Conservation (phyloP, 2,113 vertebrate species). For the Semicossyphus pulcher region DNA sequence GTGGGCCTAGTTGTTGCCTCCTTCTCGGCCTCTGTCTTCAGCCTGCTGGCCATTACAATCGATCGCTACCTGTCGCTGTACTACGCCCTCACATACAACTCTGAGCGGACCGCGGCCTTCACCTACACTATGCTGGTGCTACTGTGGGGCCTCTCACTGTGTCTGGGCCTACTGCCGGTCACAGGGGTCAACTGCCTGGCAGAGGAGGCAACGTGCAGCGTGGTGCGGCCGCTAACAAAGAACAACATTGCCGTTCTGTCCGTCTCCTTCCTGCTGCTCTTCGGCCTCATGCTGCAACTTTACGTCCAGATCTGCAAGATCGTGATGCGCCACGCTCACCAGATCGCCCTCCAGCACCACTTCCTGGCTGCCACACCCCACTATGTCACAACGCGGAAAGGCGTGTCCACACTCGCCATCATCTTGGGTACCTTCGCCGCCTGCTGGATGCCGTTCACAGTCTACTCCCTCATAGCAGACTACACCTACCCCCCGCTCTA, state of each 20-base stretch:
- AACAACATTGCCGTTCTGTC: slow-evolving; percentile 96
- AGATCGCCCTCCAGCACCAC: slow-evolving; percentile 98
- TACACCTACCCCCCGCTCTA: slow-evolving; percentile 98
- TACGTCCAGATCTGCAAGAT: slow-evolving; percentile 99
- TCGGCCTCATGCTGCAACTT: slow-evolving; percentile 98
- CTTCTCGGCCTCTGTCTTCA: slow-evolving; percentile 98
- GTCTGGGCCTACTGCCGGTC: slow-evolving; percentile 93
- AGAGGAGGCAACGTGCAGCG: slow-evolving; percentile 94
- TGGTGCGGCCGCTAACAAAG: slow-evolving; percentile 96
- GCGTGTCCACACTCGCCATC: slow-evolving; percentile 97
- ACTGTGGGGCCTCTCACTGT: slow-evolving; percentile 94
- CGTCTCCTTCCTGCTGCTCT: slow-evolving; percentile 95
- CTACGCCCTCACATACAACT: slow-evolving; percentile 98
- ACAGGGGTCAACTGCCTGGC: slow-evolving; percentile 97
- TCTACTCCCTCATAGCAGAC: slow-evolving; percentile 97
- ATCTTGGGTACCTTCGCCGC: slow-evolving; percentile 98
- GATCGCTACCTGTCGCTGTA: slow-evolving; percentile 99
- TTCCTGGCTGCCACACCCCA: slow-evolving; percentile 98
- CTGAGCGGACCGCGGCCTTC: slow-evolving; percentile 95
- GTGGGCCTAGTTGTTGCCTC: slow-evolving; percentile 97
- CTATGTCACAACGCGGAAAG: slow-evolving; percentile 98
- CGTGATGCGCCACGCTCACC: slow-evolving; percentile 96
- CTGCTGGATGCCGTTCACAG: slow-evolving; percentile 99
- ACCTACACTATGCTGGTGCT: slow-evolving; percentile 96
- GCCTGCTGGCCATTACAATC: slow-evolving; percentile 97